Conservation (phyloP, 2,113 vertebrate species). For the Galeopterus variegatus region DNA sequence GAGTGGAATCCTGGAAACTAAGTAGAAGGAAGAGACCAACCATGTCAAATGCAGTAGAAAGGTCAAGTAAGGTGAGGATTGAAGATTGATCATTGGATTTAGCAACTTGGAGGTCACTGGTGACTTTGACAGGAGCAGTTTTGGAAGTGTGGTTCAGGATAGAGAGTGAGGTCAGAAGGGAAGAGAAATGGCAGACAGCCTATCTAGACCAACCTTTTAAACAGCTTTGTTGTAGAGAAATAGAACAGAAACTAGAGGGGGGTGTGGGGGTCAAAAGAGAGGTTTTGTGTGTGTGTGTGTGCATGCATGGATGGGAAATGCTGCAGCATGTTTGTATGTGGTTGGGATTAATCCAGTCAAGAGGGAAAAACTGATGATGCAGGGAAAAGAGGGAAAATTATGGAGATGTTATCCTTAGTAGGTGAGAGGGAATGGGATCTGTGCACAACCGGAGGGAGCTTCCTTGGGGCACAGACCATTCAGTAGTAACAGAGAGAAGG, state of each 20-base stretch:
- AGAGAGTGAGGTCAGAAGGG: neutral
- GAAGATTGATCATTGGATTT: neutral
- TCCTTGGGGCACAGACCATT: neutral
- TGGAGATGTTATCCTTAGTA: neutral
- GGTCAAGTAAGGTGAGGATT: neutral
- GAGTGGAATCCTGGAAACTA: neutral
- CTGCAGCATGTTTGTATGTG: neutral
- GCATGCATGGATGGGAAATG: neutral
- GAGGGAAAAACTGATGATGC: neutral
- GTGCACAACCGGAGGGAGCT: neutral
- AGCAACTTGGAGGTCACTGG: neutral
- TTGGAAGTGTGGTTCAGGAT: neutral
- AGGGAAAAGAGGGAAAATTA: neutral
- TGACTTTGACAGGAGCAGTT: neutral
- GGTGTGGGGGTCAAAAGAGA: neutral
- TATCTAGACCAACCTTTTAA: neutral
- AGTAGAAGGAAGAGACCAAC: neutral
- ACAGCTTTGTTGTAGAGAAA: neutral
- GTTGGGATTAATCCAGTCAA: neutral
- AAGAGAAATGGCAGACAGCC: slow-evolving; percentile 5
- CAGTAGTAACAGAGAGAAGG: neutral
- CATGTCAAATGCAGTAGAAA: neutral
- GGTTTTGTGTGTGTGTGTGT: neutral
- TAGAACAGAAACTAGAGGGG: neutral
- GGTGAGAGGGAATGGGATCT: neutral